Conservation (phyloP, 2,797 vertebrate species). For the Myripristis jacobus region DNA sequence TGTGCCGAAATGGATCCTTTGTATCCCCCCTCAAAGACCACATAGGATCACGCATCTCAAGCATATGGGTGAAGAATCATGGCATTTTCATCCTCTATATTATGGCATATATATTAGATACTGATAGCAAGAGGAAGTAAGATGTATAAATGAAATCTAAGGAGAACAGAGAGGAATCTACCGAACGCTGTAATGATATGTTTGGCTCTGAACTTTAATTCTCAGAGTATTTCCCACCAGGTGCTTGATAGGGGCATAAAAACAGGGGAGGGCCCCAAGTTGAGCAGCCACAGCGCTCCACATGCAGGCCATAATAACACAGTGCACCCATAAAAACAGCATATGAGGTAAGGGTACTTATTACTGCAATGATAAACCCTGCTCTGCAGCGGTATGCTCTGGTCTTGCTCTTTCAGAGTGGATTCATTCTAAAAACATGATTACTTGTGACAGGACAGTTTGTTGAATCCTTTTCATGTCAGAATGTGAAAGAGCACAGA, state of each 20-base stretch:
- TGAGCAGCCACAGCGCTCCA: conserved; percentile 50
- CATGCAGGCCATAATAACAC: conserved; percentile 67
- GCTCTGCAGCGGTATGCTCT: conserved; percentile 6
- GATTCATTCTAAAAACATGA: conserved; percentile 6
- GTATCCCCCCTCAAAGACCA: conserved; percentile 37
- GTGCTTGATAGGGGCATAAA: conserved; percentile 66
- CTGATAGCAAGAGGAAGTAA: conserved; percentile 32
- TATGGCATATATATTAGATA: conserved; percentile 36
- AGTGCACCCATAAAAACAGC: conserved; percentile 63
- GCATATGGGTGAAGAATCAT: conserved; percentile 13
- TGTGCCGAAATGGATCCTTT: conserved; percentile 65
- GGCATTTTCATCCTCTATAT: background rate
- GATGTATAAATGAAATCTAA: conserved; percentile 18
- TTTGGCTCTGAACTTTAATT: conserved; percentile 63
- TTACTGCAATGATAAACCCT: conserved; percentile 61
- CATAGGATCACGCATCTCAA: conserved; percentile 34
- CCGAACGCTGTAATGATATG: conserved; percentile 67
- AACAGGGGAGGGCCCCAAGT: conserved; percentile 55
- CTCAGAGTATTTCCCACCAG: conserved; percentile 69
- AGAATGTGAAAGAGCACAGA: conserved; percentile 12
- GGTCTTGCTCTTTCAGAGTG: conserved; percentile 12
- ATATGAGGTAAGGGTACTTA: conserved; percentile 71
- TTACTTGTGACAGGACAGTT: background rate
- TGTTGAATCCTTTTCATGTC: background rate
- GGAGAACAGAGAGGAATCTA: conserved; percentile 24